Evolutionary conservation across 2,888 invertebrate genomes (phyloP), one percentile per base, ranked within the genome.

Genomic region (Macaria liturata): DNA sequence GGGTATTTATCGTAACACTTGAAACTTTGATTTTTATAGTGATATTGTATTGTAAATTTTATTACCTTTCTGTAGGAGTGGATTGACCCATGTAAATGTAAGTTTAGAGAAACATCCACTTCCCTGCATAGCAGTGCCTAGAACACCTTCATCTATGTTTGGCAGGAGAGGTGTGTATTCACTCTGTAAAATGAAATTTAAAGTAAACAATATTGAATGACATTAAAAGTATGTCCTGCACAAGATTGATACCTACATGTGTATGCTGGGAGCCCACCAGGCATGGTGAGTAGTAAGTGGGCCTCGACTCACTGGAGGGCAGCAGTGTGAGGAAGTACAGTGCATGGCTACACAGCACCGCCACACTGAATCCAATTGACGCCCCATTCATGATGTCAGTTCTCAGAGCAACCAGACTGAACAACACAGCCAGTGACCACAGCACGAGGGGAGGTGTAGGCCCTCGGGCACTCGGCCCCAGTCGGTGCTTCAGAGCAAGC

Each of bases 21-120:
- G 20, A 20, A 20, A 20, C 20, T 20, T 20, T 20, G 20, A 20
- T 20, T 20, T 20, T 20, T 20, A 20, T 20, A 20, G 20, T 37
- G 7, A 37, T 6, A 37, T 37, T 37, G 4, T 32, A 32, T 43
- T 34, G 6, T 34, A 44, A 44, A 8, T n/a, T 8, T 45, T 37
- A 58, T 40, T 80, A 87, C 93, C 98, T 90, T 97, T 97, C 58
- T 93, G 84, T 83, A 98, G 95, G 56, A 98, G 84, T 3, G 97
- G 96, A 65, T 95, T 94, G 1, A 98, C 97, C 98, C 98, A 98
- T 61, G 94, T 92, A 81, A 98, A 97, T 32, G 95, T 84, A n/a
- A 98, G 88, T 75, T 94, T 94, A 0, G 97, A 97, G 3, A 95
- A 74, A 75, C 93, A 93, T 54, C 94, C 93, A 9, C 92, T 91